Base-by-base conservation (phyloP, 1,140 invertebrate species). In the Lepidurus packardi region DNA sequence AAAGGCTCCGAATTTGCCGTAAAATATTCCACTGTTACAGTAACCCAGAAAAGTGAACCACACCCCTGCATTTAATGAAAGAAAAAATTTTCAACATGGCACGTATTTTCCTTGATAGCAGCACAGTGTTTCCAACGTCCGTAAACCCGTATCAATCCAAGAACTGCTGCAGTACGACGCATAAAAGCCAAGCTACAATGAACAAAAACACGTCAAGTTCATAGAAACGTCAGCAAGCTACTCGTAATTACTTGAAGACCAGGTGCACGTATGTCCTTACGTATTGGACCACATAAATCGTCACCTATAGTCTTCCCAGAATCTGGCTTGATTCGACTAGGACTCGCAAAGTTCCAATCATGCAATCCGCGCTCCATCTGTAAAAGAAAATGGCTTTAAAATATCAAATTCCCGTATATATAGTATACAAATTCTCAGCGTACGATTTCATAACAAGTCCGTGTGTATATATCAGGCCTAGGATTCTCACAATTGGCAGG, bases 381-480 rank as follows among this genome's bases (percentile, higher is more conserved):
- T 43, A 74, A 34, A 73, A 42, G 13, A 34, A 73, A 16, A 13
- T 21, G 3, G 24, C 8, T 25, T 43, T 41, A n/a, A 11, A 75
- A 75, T 11, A 74, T 25, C 25, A 65, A 76, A 21, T 11, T 76
- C 42, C 11, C 11, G 6, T 74, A 74, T 25, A 6, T 4, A 34
- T 34, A 34, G 4, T 4, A 34, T 34, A 34, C 3, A 34, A 3
- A 34, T 34, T 34, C 34, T 34, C 6, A 53, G 73, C 73, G 42
- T 74, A 80, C 79, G 24, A 80, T 25, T 80, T 80, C 79, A 45
- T 77, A 80, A 45, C 79, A 80, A 11, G 79, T 80, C 24, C 76
- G 21, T 43, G 43, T 45, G 25, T 80, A 80, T 24, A 73, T 80
- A 43, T 77, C 79, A 10, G 42, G 34, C 75, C 76, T 79, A 6